Conservation (phyloP, 2,888 invertebrate species). For the Ectemnius lituratus region DNA sequence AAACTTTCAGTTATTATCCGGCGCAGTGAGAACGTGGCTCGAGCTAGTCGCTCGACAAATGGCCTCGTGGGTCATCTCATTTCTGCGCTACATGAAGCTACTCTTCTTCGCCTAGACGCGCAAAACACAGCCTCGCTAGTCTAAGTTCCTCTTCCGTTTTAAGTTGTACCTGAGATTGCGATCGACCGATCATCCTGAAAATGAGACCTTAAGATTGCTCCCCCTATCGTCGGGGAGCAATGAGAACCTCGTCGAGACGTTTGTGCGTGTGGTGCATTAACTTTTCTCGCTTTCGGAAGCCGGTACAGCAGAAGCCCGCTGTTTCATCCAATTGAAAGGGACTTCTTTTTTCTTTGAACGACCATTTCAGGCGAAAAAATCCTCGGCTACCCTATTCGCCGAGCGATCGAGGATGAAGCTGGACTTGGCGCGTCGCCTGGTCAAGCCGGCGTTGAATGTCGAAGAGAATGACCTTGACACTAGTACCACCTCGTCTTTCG, state of each 20-base stretch:
- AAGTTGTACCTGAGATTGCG: constrained; percentile 13
- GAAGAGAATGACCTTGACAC: constrained; percentile 60
- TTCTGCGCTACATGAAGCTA: constrained; percentile 64
- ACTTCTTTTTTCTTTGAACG: constrained; percentile 44
- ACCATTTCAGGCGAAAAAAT: constrained; percentile 73
- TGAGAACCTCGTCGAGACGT: constrained; percentile 37
- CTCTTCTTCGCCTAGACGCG: constrained; percentile 45
- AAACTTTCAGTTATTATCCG: constrained; percentile 72
- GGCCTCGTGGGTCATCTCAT: constrained; percentile 68
- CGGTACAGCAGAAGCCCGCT: constrained; percentile 34
- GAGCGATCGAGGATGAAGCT: constrained; percentile 72
- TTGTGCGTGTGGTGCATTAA: constrained; percentile 52
- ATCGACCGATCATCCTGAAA: constrained; percentile 21
- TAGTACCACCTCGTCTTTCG: constrained; percentile 40
- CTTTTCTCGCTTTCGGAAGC: constrained; percentile 46
- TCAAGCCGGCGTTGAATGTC: constrained; percentile 67
- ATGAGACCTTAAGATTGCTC: constrained; percentile 50
- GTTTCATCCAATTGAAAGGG: constrained; percentile 48
- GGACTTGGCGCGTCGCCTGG: constrained; percentile 70
- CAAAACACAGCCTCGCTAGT: constrained; percentile 21
- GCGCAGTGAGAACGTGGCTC: constrained; percentile 67
- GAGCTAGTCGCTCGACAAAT: constrained; percentile 65
- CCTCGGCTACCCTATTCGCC: constrained; percentile 65
- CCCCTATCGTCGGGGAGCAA: constrained; percentile 38
- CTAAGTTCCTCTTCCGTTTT: constrained; percentile 21